Evolutionary conservation across 2,888 invertebrate genomes (phyloP).

Genomic region (Chirona hameri): DNA sequence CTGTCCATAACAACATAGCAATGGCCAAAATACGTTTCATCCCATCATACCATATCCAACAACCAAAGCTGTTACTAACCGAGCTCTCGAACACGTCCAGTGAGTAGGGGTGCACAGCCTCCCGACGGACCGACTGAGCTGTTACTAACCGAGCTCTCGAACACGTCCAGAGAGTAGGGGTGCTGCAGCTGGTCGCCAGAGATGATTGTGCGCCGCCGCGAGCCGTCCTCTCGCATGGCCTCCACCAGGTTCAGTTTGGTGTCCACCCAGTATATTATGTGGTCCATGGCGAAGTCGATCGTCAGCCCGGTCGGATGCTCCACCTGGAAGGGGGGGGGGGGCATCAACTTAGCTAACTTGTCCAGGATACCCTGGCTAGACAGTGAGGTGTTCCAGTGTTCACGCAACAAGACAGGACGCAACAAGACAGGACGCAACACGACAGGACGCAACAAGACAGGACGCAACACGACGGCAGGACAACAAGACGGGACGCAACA

Average conservation of each 20-base stretch:
- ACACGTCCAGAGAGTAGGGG: slow-evolving; percentile 85
- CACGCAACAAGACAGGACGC: too few species aligned
- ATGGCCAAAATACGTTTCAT: too few species aligned
- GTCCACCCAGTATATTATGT: slow-evolving; percentile 93
- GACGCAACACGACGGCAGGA: too few species aligned
- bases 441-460: too few species aligned
- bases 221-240: slow-evolving; percentile 76
- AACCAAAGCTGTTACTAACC: background rate
- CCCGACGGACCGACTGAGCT: background rate
- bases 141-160: slow-evolving; percentile 56
- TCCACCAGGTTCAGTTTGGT: slow-evolving; percentile 87
- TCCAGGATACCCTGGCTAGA: too few species aligned
- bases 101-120: slow-evolving; percentile 65
- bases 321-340: background rate
- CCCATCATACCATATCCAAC: too few species aligned
- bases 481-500: too few species aligned
- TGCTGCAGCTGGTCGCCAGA: slow-evolving; percentile 57
- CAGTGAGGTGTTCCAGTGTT: too few species aligned
- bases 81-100: slow-evolving; percentile 81
- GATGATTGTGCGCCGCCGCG: slow-evolving; percentile 53
- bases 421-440: too few species aligned
- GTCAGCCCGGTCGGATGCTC: slow-evolving; percentile 79
- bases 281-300: slow-evolving; percentile 84
- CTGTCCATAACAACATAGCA: too few species aligned
- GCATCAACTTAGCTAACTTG: background rate